Evolutionary conservation across 64 coral and sea anemone species (phyloP).

Genomic region (Stylophora pistillata): DNA sequence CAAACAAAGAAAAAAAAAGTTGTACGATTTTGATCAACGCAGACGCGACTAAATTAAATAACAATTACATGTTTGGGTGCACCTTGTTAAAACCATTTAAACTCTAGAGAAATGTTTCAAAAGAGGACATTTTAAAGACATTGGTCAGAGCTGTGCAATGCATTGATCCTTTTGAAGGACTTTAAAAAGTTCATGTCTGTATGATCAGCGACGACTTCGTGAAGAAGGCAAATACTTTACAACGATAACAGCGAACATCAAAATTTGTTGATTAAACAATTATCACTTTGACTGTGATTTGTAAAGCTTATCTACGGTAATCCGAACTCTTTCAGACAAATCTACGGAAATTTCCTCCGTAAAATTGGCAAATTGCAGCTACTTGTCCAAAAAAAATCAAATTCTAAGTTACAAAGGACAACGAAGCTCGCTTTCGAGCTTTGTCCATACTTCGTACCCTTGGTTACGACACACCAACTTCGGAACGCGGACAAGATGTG

Average conservation of each 20-base stretch:
- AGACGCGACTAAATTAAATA: too few relatives aligned
- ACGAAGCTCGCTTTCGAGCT: not conserved
- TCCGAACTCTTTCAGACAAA: not conserved
- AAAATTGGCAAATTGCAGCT: not conserved
- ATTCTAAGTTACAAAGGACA: not conserved
- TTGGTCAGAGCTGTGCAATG: not conserved
- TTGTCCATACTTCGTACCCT: not conserved
- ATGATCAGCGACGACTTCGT: not conserved
- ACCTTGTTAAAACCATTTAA: too few relatives aligned
- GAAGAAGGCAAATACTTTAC: constrained; percentile 1
- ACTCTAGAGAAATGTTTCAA: too few relatives aligned
- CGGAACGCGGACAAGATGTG: constrained; percentile 4
- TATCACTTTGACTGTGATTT: not conserved
- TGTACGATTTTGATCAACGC: too few relatives aligned
- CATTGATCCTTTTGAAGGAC: not conserved
- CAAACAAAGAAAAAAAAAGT: too few relatives aligned
- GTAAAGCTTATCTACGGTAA: not conserved
- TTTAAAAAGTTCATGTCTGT: not conserved
- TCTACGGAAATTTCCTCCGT: not conserved
- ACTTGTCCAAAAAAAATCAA: not conserved
- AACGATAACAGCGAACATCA: constrained; percentile 20
- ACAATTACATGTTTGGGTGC: too few relatives aligned
- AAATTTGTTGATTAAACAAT: constrained; percentile 38
- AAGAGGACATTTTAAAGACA: too few relatives aligned
- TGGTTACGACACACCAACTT: constrained; percentile 31